Conservation (phyloP, 2,888 invertebrate species). For the Trissonchulus latispiculum region DNA sequence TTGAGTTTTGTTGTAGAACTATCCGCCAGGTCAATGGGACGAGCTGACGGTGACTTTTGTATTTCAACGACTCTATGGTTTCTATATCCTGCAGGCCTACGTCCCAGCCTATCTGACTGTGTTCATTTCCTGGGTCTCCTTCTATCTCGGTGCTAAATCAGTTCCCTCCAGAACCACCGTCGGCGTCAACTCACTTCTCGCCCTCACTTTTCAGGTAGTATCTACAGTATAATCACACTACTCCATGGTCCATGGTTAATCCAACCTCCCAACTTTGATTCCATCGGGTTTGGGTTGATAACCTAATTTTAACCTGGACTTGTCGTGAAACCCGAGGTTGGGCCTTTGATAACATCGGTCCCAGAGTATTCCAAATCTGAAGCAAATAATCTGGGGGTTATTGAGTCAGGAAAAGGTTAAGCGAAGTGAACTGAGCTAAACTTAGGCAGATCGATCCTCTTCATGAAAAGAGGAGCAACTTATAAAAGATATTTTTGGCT, state of each 20-base stretch:
- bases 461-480: neutral
- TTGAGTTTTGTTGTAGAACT: slow-evolving; percentile 31
- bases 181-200: slow-evolving; percentile 40
- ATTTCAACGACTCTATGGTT: slow-evolving; percentile 42
- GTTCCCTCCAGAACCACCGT: slow-evolving; percentile 42
- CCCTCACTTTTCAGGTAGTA: slow-evolving; percentile 29
- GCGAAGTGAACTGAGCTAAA: too few relatives aligned
- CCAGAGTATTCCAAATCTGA: too few relatives aligned
- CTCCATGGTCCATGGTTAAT: too few relatives aligned
- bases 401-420: too few relatives aligned
- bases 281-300: too few relatives aligned
- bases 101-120: slow-evolving; percentile 42
- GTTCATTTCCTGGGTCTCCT: slow-evolving; percentile 40
- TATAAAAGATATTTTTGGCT: neutral
- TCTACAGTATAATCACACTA: slow-evolving; percentile 24
- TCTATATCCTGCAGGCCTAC: slow-evolving; percentile 40
- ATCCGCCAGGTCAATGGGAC: slow-evolving; percentile 43
- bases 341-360: too few relatives aligned
- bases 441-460: too few relatives aligned
- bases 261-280: too few relatives aligned
- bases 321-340: too few relatives aligned
- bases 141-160: slow-evolving; percentile 41
- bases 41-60: slow-evolving; percentile 42
- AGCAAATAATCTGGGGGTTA: too few relatives aligned
- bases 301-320: too few relatives aligned